These are phyloP conservation scores for Sturnira hondurensis DNA, from an alignment of 2,113 vertebrate genomes.

Conservation along the genomic window DNA sequence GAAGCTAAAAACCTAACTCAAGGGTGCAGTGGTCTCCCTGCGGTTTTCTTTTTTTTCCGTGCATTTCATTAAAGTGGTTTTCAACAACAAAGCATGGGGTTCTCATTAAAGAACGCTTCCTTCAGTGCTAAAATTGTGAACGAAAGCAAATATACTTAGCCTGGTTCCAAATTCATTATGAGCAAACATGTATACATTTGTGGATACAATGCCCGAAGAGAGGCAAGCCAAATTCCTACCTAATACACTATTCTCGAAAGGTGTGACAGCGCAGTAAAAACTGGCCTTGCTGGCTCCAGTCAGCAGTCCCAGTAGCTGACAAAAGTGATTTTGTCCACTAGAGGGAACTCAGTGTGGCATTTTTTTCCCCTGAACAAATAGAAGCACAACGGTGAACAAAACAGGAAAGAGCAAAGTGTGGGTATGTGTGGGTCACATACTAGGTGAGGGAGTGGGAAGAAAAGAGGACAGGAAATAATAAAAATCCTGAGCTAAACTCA, in stretches of 20 bases:
- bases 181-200: background rate
- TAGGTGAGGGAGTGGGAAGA: background rate
- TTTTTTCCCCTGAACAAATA: background rate
- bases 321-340: conserved; percentile 57
- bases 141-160: background rate
- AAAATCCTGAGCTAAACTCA: background rate
- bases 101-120: background rate
- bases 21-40: background rate
- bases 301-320: background rate
- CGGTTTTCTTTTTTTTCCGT: background rate
- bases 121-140: conserved; percentile 1
- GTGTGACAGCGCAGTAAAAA: background rate
- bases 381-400: background rate
- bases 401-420: background rate
- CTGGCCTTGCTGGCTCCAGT: background rate
- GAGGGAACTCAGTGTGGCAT: conserved; percentile 42
- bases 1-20: background rate
- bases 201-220: background rate
- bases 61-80: background rate
- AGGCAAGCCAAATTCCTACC: background rate
- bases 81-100: background rate
- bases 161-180: background rate
- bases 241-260: background rate
- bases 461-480: background rate
- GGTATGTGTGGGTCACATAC: background rate